These are phyloP conservation scores for Corynorhinus townsendii DNA, from an alignment of 2,113 vertebrate species.

Conservation along the genomic window DNA sequence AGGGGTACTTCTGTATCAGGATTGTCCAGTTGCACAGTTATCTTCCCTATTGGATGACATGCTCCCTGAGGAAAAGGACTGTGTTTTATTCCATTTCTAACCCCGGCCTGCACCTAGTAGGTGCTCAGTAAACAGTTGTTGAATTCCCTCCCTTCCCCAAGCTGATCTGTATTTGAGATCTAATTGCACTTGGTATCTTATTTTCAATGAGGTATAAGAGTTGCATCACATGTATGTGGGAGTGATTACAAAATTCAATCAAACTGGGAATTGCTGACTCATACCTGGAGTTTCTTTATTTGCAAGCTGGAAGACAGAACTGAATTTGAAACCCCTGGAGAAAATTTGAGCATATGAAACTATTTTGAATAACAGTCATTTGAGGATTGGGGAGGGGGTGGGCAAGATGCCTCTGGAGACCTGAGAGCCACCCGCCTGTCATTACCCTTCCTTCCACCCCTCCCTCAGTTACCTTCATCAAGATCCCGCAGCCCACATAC, in stretches of 20 bases:
- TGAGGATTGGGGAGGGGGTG: neutral
- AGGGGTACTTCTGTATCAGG: rapidly evolving
- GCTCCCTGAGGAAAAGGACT: neutral
- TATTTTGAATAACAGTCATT: neutral
- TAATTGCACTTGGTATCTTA: neutral
- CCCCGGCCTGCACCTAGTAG: neutral
- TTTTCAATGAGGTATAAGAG: neutral
- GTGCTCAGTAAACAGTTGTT: neutral
- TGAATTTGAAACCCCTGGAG: neutral
- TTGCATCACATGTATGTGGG: neutral
- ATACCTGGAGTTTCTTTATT: constrained; percentile 11
- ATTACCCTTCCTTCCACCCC: rapidly evolving
- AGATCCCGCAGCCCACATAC: neutral
- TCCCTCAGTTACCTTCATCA: rapidly evolving
- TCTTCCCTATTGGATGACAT: neutral
- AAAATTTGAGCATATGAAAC: neutral
- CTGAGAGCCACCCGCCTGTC: rapidly evolving
- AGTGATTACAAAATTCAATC: neutral
- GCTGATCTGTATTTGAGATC: neutral
- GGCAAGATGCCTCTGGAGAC: neutral
- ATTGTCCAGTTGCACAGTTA: neutral
- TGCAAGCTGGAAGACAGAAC: neutral
- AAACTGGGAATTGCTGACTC: neutral
- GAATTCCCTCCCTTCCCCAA: neutral
- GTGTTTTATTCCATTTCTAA: neutral